Conservation (phyloP, 2,797 vertebrate species). For the Ctenopoma multispine region DNA sequence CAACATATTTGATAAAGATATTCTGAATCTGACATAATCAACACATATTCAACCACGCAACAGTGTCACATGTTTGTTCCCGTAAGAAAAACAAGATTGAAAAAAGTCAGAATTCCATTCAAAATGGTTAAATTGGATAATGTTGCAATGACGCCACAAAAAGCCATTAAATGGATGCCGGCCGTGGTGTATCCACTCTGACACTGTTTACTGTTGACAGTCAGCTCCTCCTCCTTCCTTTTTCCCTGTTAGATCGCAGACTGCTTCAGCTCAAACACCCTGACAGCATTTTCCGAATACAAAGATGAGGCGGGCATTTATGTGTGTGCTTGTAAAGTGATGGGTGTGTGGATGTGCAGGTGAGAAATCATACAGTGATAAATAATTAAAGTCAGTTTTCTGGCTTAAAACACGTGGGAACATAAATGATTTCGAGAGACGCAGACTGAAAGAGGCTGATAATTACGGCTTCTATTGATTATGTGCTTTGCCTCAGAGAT, state of each 20-base stretch:
- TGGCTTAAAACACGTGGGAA: constrained; percentile 38
- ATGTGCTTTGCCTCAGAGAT: constrained; percentile 45
- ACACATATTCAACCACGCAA: not conserved
- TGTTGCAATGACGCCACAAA: constrained; percentile 30
- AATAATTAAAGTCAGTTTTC: constrained; percentile 63
- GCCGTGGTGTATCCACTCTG: constrained; percentile 32
- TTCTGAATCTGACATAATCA: no score
- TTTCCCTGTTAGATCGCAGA: constrained; percentile 35
- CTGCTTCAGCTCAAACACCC: constrained; percentile 40
- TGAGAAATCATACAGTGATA: constrained; percentile 46
- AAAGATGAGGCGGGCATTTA: constrained; percentile 28
- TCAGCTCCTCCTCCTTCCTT: constrained; percentile 35
- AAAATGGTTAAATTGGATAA: constrained; percentile 8
- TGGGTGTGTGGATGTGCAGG: constrained; percentile 4
- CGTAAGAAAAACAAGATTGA: not conserved
- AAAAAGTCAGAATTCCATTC: not conserved
- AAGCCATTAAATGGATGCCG: constrained; percentile 31
- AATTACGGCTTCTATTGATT: constrained; percentile 67
- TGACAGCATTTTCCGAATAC: constrained; percentile 62
- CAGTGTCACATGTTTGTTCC: no score
- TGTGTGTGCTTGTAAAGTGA: not conserved
- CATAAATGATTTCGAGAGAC: constrained; percentile 36
- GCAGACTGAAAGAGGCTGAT: constrained; percentile 49
- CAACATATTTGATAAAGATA: no score
- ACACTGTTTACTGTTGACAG: constrained; percentile 43